These are phyloP conservation scores for Mesembrinibis cayennensis DNA, from an alignment of 2,113 vertebrate species.

Conservation along the genomic window DNA sequence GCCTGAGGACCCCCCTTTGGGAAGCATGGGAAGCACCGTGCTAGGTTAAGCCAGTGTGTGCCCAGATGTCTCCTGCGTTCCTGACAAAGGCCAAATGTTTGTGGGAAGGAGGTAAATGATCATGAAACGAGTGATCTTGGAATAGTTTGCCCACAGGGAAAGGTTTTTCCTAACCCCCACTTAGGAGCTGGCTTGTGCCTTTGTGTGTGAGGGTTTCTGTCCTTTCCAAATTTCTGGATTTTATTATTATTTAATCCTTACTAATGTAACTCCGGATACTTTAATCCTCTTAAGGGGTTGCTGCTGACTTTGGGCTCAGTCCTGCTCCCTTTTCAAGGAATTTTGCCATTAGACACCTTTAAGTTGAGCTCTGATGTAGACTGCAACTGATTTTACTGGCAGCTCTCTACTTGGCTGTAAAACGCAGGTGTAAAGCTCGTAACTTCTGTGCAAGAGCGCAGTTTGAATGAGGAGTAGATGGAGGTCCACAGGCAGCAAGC, in stretches of 20 bases:
- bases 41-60: background rate
- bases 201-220: background rate
- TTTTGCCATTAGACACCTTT: constrained; percentile 31
- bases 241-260: constrained; percentile 46
- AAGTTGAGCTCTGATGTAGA: background rate
- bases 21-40: background rate
- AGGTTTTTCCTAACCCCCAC: background rate
- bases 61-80: background rate
- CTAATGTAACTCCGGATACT: constrained; percentile 5
- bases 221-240: constrained; percentile 47
- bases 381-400: constrained; percentile 17
- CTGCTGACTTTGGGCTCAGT: constrained; percentile 48
- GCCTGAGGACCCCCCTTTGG: background rate
- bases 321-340: constrained; percentile 44
- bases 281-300: constrained; percentile 22
- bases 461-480: background rate
- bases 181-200: constrained; percentile 1
- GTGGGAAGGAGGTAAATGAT: background rate
- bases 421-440: background rate
- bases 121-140: background rate
- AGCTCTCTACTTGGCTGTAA: background rate
- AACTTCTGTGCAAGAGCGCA: background rate
- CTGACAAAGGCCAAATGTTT: background rate
- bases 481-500: background rate
- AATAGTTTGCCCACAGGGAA: background rate